Evolutionary conservation across 2,113 vertebrate genomes (phyloP).

Genomic region (Plecotus auritus): DNA sequence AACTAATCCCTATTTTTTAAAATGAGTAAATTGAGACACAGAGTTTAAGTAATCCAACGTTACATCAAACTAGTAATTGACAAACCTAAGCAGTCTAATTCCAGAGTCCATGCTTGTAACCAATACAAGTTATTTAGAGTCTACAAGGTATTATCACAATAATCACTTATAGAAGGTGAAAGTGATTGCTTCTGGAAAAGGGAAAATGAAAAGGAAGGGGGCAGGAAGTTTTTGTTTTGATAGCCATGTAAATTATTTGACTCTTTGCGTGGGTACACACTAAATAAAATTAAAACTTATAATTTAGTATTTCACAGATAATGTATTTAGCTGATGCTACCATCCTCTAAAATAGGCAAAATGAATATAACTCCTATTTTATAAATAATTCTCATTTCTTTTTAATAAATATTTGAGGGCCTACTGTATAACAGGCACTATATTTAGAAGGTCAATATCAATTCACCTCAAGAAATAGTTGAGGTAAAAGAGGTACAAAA

Average conservation of each 20-base stretch:
- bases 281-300: constrained; percentile 1
- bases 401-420: not conserved
- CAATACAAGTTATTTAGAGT: not conserved
- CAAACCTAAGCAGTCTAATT: not conserved
- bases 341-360: not conserved
- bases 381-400: not conserved
- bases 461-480: constrained; percentile 19
- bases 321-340: constrained; percentile 2
- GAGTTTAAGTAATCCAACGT: not conserved
- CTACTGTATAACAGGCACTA: not conserved
- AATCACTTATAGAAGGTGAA: not conserved
- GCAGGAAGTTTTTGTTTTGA: not conserved
- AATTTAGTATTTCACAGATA: not conserved
- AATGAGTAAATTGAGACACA: not conserved
- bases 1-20: not conserved
- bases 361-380: not conserved
- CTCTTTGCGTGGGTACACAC: not conserved
- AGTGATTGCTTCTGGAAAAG: not conserved
- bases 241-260: not conserved
- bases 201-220: not conserved
- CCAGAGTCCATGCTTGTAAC: not conserved
- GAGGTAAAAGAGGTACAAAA: not conserved
- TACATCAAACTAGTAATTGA: not conserved
- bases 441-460: not conserved
- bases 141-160: not conserved